Percentiles rank a stretch among this genome's conserved stretches.
Evolutionary conservation across 1,140 invertebrate species (phyloP).

Genomic region (Holcopasites calliopsidis): DNA sequence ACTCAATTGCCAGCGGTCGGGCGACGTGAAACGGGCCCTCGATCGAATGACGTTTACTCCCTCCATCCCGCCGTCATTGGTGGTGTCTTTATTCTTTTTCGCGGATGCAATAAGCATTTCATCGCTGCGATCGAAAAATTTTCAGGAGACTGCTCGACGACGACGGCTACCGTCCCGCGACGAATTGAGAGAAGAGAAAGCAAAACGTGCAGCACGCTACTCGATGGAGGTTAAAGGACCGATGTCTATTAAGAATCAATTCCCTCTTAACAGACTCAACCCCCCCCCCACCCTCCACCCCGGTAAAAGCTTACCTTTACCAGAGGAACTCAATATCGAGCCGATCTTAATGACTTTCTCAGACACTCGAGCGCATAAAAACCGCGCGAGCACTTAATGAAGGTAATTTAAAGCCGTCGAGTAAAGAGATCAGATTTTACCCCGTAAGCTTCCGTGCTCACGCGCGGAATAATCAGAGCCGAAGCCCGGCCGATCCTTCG

Average conservation of each 20-base stretch:
- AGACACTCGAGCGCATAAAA: constrained; percentile 21
- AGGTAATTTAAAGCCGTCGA: constrained; percentile 28
- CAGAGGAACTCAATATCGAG: constrained; percentile 2
- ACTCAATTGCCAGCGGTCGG: no score
- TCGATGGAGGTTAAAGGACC: no score
- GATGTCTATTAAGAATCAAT: constrained; percentile 51
- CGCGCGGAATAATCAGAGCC: not conserved
- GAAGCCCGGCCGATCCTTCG: not conserved
- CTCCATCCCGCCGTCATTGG: no score
- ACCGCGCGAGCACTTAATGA: constrained; percentile 35
- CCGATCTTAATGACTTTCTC: constrained; percentile 35
- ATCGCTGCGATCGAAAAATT: no score
- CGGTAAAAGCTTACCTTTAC: constrained; percentile 17
- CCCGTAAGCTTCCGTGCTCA: not conserved
- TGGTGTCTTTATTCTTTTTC: no score
- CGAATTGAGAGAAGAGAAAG: not conserved
- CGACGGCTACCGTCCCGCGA: no score
- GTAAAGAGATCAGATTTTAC: constrained; percentile 31
- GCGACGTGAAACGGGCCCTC: no score
- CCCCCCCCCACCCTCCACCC: no score
- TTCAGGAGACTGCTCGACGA: no score
- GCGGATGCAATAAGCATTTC: no score
- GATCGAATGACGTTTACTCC: no score
- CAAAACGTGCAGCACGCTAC: not conserved
- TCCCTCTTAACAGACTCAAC: constrained; percentile 20